These are phyloP conservation scores for Platycheirus rosarum DNA, from an alignment of 2,888 invertebrate genomes.

Conservation along the genomic window DNA sequence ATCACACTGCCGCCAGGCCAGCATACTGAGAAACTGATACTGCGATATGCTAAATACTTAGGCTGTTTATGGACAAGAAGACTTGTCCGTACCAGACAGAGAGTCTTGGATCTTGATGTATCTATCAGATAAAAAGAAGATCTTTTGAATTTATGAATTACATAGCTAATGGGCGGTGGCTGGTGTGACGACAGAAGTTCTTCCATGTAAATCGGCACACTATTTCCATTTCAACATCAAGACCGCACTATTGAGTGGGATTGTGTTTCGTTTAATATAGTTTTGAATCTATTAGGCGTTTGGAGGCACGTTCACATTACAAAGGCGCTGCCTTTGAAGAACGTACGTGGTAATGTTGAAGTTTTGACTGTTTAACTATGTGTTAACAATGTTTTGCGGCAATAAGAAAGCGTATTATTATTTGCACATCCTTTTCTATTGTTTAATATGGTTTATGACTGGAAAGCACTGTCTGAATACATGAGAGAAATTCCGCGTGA, in stretches of 20 bases:
- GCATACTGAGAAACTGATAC: background rate
- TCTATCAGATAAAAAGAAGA: conserved; percentile 17
- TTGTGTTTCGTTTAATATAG: conserved; percentile 28
- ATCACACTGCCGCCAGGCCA: background rate
- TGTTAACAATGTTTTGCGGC: conserved; percentile 27
- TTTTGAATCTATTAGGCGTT: conserved; percentile 38
- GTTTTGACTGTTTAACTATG: conserved; percentile 14
- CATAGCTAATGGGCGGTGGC: conserved; percentile 48
- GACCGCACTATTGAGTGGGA: conserved; percentile 17
- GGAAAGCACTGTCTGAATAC: background rate
- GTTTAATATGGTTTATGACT: background rate
- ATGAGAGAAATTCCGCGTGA: background rate
- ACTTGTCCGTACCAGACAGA: background rate
- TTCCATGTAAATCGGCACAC: conserved; percentile 52
- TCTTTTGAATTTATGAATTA: conserved; percentile 39
- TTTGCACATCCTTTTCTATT: background rate
- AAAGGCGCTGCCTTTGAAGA: conserved; percentile 41
- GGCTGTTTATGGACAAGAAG: background rate
- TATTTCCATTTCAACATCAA: conserved; percentile 24
- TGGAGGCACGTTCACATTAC: conserved; percentile 33
- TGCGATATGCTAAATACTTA: conserved; percentile 20
- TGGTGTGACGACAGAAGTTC: conserved; percentile 52
- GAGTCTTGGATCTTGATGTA: conserved; percentile 14
- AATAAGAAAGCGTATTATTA: conserved; percentile 23
- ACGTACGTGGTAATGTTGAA: conserved; percentile 32